phyloP scores from a whole-genome alignment of 2,113 vertebrate species.

The Leuciscus idus region DNA sequence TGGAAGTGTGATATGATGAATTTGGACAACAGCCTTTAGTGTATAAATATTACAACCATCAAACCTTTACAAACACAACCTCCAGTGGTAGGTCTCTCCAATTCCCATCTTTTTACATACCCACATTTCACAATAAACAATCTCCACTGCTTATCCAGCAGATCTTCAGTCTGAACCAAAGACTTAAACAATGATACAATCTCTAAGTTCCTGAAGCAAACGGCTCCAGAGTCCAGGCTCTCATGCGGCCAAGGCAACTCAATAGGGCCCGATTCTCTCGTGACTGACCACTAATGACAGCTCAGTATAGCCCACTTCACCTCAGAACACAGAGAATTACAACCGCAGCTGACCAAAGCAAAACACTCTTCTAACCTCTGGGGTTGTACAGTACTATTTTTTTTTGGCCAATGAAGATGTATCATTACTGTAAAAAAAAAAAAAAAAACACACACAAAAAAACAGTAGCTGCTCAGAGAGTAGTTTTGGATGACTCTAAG shows the following conservation, averaged over 20 bases:
- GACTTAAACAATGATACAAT: neutral
- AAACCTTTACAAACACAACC: neutral
- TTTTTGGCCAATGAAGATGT: constrained; percentile 44
- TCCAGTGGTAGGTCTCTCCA: neutral
- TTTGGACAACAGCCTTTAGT: neutral
- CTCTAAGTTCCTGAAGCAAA: neutral
- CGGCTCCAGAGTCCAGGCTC: neutral
- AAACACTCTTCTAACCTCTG: constrained; percentile 1
- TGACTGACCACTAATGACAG: constrained; percentile 34
- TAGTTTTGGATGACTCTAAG: constrained; percentile 40
- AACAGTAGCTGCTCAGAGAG: constrained; percentile 46
- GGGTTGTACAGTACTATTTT: neutral
- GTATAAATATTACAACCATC: constrained; percentile 14
- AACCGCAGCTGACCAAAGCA: constrained; percentile 10
- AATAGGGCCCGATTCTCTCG: neutral
- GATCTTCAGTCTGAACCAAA: neutral
- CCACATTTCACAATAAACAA: neutral
- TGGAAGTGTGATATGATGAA: neutral
- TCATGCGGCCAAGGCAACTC: neutral
- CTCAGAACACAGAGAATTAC: constrained; percentile 20
- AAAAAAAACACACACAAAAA: constrained; percentile 28
- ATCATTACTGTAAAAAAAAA: constrained; percentile 13
- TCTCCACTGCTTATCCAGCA: neutral
- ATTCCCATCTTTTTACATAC: neutral
- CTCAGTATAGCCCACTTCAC: neutral